phyloP scores from a whole-genome alignment of 2,113 vertebrate genomes.

The Phaethornis superciliosus region DNA sequence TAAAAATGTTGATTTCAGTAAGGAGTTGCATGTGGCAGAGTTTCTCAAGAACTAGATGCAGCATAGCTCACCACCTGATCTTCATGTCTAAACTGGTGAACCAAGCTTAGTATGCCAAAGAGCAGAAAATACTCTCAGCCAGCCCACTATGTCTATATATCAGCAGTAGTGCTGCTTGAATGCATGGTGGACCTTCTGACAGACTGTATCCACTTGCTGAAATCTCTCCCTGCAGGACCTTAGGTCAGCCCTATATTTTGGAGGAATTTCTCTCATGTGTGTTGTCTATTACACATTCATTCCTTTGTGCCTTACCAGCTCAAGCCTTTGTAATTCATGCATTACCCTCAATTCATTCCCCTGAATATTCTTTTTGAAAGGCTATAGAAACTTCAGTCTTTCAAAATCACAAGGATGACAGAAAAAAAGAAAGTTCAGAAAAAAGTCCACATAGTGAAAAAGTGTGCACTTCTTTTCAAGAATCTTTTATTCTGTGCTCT shows the following conservation, averaged over 20 bases:
- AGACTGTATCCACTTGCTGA: background rate
- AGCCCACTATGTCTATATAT: background rate
- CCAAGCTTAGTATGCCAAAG: background rate
- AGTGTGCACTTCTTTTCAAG: background rate
- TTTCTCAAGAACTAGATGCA: background rate
- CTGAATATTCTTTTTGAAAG: background rate
- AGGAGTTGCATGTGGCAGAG: background rate
- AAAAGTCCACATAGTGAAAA: accelerated
- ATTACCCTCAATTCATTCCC: background rate
- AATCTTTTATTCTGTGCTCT: background rate
- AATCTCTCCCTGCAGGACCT: background rate
- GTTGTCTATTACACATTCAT: background rate
- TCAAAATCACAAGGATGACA: accelerated
- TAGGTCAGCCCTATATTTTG: background rate
- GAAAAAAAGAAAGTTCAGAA: background rate
- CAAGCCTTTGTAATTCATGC: background rate
- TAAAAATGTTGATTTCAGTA: background rate
- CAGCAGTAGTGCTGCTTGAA: background rate
- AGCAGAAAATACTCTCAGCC: background rate
- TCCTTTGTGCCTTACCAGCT: background rate
- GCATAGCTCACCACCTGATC: background rate
- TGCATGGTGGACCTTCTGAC: background rate
- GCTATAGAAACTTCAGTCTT: background rate
- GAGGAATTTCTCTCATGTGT: background rate
- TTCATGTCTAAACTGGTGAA: background rate